Base-by-base conservation (phyloP, 2,888 invertebrate species). In the Piscicola geometra region DNA sequence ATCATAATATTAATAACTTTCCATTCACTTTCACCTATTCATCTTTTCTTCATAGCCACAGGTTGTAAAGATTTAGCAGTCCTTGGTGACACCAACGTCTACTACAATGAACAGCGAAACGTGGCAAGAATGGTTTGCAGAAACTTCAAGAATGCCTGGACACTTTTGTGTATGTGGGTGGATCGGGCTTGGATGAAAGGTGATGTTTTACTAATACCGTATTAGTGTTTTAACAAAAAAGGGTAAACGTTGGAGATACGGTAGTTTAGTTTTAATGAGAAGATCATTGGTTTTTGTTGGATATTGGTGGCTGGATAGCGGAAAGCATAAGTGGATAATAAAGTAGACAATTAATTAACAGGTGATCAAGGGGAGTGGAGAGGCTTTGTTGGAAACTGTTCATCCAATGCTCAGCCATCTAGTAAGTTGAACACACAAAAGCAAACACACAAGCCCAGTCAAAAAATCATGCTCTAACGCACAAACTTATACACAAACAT, bases 371-470 rank as follows among this genome's bases (percentile, higher is more conserved):
- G 60, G 9, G 60, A n/a, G 9, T 56, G 60, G 60, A 9, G n/a
- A n/a, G 60, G 60, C 3, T 56, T 56, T 25, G 60, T 56, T 56
- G 60, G 60, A 18, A 56, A 56, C 60, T 56, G 60, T n/a, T 56
- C 60, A 25, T 56, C 60, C 25, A 18, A 56, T 25, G 60, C 25
- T 25, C 60, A 18, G 9, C n/a, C 25, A 25, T 56, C 60, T 21
- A 21, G 60, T 56, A 5, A 56, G 60, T 56, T 5, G 9, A 56
- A 25, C 3, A 25, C 25, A 25, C 60, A 25, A 9, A 25, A 3
- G n/a, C 60, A 56, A 9, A 56, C n/a, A 56, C 60, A 56, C 60
- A 56, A 5, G n/a, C 60, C 9, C 25, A 56, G 15, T 18, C 21
- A 15, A 9, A 56, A 5, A 56, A 9, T 18, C 21, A 56, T 5